Evolutionary conservation across 1,140 invertebrate genomes (phyloP).

Genomic region (Mesaphorura yosii): DNA sequence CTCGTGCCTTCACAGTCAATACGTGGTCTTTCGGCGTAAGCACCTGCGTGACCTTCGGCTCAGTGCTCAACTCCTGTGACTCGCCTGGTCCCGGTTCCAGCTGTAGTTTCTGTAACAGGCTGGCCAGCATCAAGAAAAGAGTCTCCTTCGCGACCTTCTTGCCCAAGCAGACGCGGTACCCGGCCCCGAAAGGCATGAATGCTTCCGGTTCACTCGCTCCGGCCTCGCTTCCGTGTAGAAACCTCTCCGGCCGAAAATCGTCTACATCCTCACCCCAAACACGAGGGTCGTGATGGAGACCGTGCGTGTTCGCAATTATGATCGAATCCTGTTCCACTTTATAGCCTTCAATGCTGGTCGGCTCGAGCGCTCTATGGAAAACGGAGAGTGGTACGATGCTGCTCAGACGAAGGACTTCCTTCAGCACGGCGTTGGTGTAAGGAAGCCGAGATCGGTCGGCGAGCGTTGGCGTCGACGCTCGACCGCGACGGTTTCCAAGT

Average conservation of each 20-base stretch:
- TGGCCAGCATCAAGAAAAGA: neutral
- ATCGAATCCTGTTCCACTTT: neutral
- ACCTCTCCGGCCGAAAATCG: neutral
- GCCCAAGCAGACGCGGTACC: neutral
- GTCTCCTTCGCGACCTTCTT: neutral
- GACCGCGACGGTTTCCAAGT: slow-evolving; percentile 55
- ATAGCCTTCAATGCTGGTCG: neutral
- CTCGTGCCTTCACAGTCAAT: too few relatives aligned
- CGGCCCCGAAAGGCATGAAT: neutral
- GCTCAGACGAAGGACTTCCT: neutral
- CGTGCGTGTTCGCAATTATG: neutral
- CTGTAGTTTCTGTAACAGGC: neutral
- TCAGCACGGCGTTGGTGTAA: neutral
- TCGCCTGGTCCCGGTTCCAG: too few relatives aligned
- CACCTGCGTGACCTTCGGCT: too few relatives aligned
- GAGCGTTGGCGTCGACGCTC: slow-evolving; percentile 50
- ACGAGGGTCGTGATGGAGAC: too few relatives aligned
- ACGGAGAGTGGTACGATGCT: neutral
- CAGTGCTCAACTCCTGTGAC: too few relatives aligned
- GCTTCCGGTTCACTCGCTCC: neutral
- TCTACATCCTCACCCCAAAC: too few relatives aligned
- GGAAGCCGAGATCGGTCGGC: slow-evolving; percentile 45
- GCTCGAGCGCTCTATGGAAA: neutral
- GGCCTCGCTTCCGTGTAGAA: neutral
- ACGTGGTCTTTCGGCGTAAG: too few relatives aligned